Evolutionary conservation across 1,140 invertebrate species (phyloP), one percentile per base, ranked within the genome.

Genomic region (Caenorhabditis elegans): DNA sequence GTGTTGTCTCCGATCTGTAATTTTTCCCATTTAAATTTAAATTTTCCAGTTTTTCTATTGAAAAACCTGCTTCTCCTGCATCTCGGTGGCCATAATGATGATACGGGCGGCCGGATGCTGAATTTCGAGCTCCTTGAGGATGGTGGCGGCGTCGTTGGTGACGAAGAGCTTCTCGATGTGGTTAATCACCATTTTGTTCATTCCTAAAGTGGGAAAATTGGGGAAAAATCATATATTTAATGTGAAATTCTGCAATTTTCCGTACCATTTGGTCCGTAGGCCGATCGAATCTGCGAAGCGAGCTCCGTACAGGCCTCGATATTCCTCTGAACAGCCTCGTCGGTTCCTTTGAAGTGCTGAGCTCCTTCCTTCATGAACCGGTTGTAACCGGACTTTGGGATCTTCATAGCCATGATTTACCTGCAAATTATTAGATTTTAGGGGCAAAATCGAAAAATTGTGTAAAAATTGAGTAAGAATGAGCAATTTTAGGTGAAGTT

Each of bases 111-210:
- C 97, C 76, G 97, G 98, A 92, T 99, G 97, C 90, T 98, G 96
- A 47, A 99, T 92, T 91, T 98, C 96, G 17, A 98, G 90, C 90
- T 98, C 96, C 84, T 94, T 93, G 77, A 99, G 94, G 79, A 99
- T 99, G 0, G 97, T 98, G 0, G 95, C 97, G 49, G 97, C 98
- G 93, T 99, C 98, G 91, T 95, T 98, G 0, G 98, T 99, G 1
- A 99, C 95, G 92, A 98, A 99, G 79, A 98, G 92, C 90, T 99
- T 99, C 87, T 98, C 97, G 84, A 99, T 92, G 88, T 98, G 96
- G 91, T 99, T 99, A 43, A 99, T 98, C 8, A 99, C 93, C 94
- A 99, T 98, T 92, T 99, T 99, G 90, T 98, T 99, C 94, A 98
- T 97, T 19, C 97, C 97, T 93, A 94, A 26, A 87, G n/a, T n/a